Conservation (phyloP, 2,888 invertebrate genomes). For the Drosophila falleni region DNA sequence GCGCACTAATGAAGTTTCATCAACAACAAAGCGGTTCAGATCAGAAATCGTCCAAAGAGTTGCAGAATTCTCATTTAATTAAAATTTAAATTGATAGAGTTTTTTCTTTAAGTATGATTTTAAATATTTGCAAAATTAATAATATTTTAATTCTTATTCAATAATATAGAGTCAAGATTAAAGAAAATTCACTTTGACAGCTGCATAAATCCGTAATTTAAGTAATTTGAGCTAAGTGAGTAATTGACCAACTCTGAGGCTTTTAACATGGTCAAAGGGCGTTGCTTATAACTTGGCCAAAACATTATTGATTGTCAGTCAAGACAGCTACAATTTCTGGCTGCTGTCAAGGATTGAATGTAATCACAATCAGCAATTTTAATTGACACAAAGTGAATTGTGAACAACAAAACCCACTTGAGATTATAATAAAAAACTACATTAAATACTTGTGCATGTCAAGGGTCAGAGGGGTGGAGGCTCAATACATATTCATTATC, state of each 20-base stretch:
- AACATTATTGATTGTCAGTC: conserved; percentile 41
- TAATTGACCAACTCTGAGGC: conserved; percentile 39
- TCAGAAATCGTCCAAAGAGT: conserved; percentile 1
- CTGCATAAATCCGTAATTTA: conserved; percentile 40
- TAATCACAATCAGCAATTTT: conserved; percentile 46
- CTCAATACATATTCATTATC: conserved; percentile 48
- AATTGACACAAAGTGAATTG: conserved; percentile 42
- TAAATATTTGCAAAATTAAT: conserved; percentile 29
- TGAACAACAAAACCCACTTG: conserved; percentile 54
- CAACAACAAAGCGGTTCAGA: neutral
- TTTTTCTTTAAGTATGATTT: neutral
- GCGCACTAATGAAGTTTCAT: conserved; percentile 25
- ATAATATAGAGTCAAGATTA: conserved; percentile 43
- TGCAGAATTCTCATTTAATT: conserved; percentile 13
- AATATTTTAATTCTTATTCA: conserved; percentile 11
- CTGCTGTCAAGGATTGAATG: conserved; percentile 34
- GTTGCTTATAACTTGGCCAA: conserved; percentile 34
- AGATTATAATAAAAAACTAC: conserved; percentile 62
- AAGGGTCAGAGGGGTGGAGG: conserved; percentile 1
- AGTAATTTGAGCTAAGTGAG: conserved; percentile 30
- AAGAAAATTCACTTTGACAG: conserved; percentile 15
- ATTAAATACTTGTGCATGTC: conserved; percentile 51
- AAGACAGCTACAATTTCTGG: conserved; percentile 1
- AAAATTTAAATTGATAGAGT: conserved; percentile 11
- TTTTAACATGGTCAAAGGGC: conserved; percentile 10